These are phyloP conservation scores for Gopherus evgoodei DNA, from an alignment of 2,113 vertebrate genomes.

Conservation along the genomic window DNA sequence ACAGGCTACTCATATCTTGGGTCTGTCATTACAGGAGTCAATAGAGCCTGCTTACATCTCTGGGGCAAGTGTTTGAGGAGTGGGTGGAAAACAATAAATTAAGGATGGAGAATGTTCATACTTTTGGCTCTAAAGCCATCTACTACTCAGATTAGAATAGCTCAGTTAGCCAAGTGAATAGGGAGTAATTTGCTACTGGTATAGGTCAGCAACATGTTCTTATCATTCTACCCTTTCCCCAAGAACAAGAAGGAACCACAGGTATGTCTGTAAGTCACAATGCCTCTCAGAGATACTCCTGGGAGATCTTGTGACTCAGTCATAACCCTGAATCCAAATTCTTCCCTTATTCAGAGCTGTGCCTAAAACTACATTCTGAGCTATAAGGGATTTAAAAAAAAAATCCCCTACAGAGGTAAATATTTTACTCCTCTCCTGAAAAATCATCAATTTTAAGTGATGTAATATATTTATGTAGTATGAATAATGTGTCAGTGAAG, in stretches of 20 bases:
- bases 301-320: background rate
- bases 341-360: background rate
- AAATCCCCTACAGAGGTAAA: background rate
- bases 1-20: background rate
- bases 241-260: background rate
- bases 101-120: background rate
- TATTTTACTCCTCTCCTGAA: background rate
- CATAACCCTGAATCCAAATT: background rate
- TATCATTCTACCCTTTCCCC: background rate
- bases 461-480: background rate
- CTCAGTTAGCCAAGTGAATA: background rate
- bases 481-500: background rate
- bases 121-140: background rate
- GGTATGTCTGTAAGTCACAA: background rate
- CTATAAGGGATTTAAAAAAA: background rate
- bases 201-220: background rate
- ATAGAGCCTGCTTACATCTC: background rate
- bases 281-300: background rate
- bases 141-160: background rate
- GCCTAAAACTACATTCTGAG: background rate
- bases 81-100: background rate
- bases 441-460: background rate
- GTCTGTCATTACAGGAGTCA: background rate
- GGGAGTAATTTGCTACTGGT: background rate
- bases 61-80: background rate